Percentiles rank a stretch among this genome's conserved stretches.
Conservation (phyloP, 2,113 vertebrate genomes). For the Crotalus viridis region DNA sequence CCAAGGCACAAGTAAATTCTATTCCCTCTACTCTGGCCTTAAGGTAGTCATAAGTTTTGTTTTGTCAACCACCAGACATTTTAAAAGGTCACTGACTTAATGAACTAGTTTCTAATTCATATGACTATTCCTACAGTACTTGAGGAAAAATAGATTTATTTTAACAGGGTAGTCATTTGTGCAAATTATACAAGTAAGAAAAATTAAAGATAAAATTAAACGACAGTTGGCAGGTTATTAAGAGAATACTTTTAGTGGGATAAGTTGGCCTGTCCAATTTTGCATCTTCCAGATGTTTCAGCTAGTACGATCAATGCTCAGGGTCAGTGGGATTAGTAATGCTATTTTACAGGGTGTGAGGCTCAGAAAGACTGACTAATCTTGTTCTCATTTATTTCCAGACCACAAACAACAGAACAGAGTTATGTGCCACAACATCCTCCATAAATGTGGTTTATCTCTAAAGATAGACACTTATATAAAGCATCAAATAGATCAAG, state of each 20-base stretch:
- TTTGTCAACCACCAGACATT: conserved; percentile 55
- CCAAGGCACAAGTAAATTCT: conserved; percentile 53
- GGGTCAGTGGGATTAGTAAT: not conserved
- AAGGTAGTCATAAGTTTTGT: conserved; percentile 44
- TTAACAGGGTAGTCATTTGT: conserved; percentile 52
- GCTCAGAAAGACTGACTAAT: not conserved
- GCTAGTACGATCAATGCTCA: not conserved
- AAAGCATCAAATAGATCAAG: not conserved
- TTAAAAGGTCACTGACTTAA: conserved; percentile 63
- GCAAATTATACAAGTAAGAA: conserved; percentile 29
- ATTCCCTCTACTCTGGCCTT: conserved; percentile 44
- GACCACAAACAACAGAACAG: not conserved
- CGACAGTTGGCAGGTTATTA: not conserved
- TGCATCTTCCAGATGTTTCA: not conserved
- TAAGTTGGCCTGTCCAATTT: not conserved
- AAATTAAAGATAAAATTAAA: conserved; percentile 36
- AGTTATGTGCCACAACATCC: not conserved
- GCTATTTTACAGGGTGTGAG: not conserved
- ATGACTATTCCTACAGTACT: conserved; percentile 26
- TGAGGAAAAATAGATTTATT: conserved; percentile 52
- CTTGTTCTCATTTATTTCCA: not conserved
- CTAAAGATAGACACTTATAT: not conserved
- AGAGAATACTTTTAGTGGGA: not conserved
- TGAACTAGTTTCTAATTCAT: conserved; percentile 53
- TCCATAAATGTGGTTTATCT: not conserved